Conservation (phyloP, 2,113 vertebrate species). For the Malurus melanocephalus region DNA sequence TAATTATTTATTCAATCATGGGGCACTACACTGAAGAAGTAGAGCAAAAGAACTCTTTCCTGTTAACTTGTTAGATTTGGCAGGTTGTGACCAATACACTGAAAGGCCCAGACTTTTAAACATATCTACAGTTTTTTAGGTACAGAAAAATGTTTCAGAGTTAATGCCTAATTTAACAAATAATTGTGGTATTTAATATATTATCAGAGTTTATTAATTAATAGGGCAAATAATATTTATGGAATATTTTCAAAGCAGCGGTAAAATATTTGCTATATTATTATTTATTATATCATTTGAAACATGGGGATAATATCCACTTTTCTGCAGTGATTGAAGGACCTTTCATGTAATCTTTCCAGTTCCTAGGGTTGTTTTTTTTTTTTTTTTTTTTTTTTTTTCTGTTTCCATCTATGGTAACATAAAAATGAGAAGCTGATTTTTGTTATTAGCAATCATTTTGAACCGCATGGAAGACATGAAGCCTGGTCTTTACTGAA, state of each 20-base stretch:
- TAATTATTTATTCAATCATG: not conserved
- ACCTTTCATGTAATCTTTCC: not conserved
- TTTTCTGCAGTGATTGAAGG: not conserved
- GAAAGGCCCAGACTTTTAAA: not conserved
- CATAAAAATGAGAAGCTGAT: not conserved
- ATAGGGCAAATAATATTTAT: not conserved
- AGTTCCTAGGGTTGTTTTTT: not conserved
- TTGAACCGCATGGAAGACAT: not conserved
- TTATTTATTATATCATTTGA: not conserved
- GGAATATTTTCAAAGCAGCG: not conserved
- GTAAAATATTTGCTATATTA: not conserved
- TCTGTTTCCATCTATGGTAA: not conserved
- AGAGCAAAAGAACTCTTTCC: not conserved
- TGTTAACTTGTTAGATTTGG: not conserved
- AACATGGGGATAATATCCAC: not conserved
- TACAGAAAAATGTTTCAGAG: not conserved
- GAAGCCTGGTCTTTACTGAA: not conserved
- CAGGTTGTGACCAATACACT: not conserved
- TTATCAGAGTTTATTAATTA: not conserved
- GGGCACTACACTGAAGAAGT: rapidly evolving
- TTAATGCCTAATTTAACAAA: not conserved
- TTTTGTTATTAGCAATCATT: not conserved
- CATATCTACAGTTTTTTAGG: not conserved
- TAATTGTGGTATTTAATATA: not conserved
- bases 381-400: not conserved